A percentile compares a stretch with the other conserved stretches of the same genome.
Conservation (phyloP, 2,888 invertebrate species). For the Serripes groenlandicus region DNA sequence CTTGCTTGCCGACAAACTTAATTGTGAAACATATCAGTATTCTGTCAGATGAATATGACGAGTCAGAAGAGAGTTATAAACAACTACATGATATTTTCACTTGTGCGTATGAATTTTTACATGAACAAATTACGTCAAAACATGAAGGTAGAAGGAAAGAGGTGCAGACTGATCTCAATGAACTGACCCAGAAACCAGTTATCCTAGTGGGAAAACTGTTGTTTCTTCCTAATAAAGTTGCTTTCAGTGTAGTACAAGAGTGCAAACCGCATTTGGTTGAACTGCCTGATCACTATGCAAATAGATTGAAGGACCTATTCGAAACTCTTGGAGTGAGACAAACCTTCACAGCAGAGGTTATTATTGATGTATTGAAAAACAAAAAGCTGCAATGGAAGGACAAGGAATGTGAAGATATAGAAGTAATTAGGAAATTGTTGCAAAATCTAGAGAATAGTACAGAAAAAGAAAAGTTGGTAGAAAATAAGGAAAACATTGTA, state of each 20-base stretch:
- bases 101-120: too few relatives aligned
- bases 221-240: conserved; percentile 10
- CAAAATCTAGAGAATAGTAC: too few relatives aligned
- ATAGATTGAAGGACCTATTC: conserved; percentile 9
- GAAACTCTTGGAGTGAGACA: conserved; percentile 28
- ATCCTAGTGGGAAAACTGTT: conserved; percentile 11
- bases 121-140: not conserved
- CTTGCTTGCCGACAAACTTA: too few relatives aligned
- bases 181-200: not conserved
- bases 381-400: conserved; percentile 1
- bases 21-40: conserved; percentile 16
- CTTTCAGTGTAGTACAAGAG: conserved; percentile 20
- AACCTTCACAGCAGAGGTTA: not conserved
- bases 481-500: conserved; percentile 36
- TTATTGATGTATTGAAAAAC: conserved; percentile 18
- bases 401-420: not conserved
- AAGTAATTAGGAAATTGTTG: too few relatives aligned
- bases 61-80: too few relatives aligned
- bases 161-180: not conserved
- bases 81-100: too few relatives aligned
- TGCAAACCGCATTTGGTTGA: conserved; percentile 22
- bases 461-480: too few relatives aligned
- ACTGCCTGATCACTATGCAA: not conserved
- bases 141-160: not conserved
- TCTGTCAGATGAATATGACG: conserved; percentile 23